Evolutionary conservation across 2,113 vertebrate genomes (phyloP).

Genomic region (Notechis scutatus): DNA sequence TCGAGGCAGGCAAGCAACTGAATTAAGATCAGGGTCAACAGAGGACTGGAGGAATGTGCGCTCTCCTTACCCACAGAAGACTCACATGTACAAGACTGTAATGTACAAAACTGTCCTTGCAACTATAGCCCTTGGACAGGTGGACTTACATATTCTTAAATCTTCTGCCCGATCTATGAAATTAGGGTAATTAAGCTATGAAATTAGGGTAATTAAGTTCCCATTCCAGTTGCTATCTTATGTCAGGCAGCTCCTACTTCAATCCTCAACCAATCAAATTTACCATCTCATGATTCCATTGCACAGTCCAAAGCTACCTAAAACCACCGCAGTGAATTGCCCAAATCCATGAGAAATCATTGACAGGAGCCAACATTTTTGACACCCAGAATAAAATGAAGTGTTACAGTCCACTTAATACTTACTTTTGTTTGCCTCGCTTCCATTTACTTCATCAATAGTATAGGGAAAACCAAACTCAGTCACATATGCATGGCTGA

Average conservation of each 20-base stretch:
- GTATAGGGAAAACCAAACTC: conserved; percentile 57
- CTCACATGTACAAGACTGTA: not conserved
- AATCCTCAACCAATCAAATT: not conserved
- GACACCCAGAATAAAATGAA: not conserved
- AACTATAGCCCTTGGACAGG: not conserved
- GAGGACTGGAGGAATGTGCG: not conserved
- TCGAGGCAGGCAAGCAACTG: not conserved
- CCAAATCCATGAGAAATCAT: not conserved
- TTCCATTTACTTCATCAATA: conserved; percentile 62
- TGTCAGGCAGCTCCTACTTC: not conserved
- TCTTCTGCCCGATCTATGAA: not conserved
- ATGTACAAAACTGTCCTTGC: not conserved
- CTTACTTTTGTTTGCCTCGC: conserved; percentile 56
- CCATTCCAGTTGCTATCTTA: not conserved
- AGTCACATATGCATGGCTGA: conserved; percentile 59
- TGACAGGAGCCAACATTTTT: not conserved
- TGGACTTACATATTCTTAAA: not conserved
- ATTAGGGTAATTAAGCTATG: not conserved
- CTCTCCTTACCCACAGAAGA: not conserved
- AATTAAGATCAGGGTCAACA: not conserved
- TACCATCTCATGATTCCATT: not conserved
- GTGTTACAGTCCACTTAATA: conserved; percentile 48
- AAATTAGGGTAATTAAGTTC: not conserved
- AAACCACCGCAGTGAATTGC: not conserved
- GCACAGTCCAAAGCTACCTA: too few species aligned